A percentile compares a stretch with the other conserved stretches of the same genome.
phyloP scores from a whole-genome alignment of 2,888 invertebrate genomes.

The Epirrita christyi region DNA sequence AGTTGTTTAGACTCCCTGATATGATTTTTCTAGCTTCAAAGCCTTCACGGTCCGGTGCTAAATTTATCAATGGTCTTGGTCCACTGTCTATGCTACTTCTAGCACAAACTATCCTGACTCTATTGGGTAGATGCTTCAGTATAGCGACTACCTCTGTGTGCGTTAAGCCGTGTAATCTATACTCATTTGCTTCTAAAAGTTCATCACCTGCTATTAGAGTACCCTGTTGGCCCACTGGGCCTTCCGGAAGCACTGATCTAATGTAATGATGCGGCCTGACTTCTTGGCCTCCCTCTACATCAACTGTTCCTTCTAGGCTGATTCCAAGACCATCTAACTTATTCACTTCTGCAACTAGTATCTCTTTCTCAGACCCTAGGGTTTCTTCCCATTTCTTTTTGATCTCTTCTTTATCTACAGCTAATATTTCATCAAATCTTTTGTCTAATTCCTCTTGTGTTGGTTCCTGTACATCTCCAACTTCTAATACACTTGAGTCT shows the following conservation, averaged over 20 bases:
- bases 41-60: conserved; percentile 91
- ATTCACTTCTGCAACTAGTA: conserved; percentile 95
- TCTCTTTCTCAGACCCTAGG: conserved; percentile 92
- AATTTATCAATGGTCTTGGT: conserved; percentile 89
- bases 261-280: conserved; percentile 99
- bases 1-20: conserved; percentile 94
- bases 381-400: conserved; percentile 92
- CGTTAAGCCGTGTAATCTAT: conserved; percentile 94
- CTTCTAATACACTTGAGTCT: conserved; percentile 89
- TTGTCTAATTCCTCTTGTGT: conserved; percentile 77
- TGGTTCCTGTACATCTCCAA: conserved; percentile 78
- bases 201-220: conserved; percentile 97
- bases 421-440: conserved; percentile 85
- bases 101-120: conserved; percentile 96
- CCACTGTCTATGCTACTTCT: conserved; percentile 88
- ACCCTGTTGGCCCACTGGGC: conserved; percentile 97
- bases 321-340: conserved; percentile 98
- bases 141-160: conserved; percentile 99
- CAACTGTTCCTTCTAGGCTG: conserved; percentile 98
- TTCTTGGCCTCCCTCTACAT: conserved; percentile 98
- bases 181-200: conserved; percentile 97
- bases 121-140: conserved; percentile 95
- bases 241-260: conserved; percentile 97
- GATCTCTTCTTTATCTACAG: conserved; percentile 85
- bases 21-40: conserved; percentile 93